A percentile compares a stretch with the other conserved stretches of the same genome.
Evolutionary conservation across 2,113 vertebrate species (phyloP).

Genomic region (Corydoras maculifer): DNA sequence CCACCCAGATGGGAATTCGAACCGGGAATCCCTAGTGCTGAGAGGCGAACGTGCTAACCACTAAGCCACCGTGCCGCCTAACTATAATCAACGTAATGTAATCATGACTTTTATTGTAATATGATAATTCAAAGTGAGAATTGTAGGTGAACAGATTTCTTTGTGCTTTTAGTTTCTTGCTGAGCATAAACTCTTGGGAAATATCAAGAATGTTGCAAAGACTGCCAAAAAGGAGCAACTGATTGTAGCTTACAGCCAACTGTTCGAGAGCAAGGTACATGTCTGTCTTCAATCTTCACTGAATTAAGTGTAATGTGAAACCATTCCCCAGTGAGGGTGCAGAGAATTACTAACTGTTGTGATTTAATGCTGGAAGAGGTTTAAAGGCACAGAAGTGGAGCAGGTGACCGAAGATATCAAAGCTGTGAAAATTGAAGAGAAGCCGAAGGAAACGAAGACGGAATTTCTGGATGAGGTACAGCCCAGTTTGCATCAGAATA

Average conservation of each 20-base stretch:
- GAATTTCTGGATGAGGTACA: conserved; percentile 78
- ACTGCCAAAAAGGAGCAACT: conserved; percentile 90
- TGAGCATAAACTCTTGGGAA: conserved; percentile 87
- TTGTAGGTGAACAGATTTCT: neutral
- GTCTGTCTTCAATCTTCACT: too few relatives aligned
- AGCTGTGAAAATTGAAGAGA: conserved; percentile 75
- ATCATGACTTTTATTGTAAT: too few relatives aligned
- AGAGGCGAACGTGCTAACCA: too few relatives aligned
- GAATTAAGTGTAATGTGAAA: too few relatives aligned
- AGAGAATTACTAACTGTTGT: too few relatives aligned
- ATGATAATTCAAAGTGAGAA: too few relatives aligned
- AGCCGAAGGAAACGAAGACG: conserved; percentile 71
- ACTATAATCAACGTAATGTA: too few relatives aligned
- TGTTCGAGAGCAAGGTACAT: conserved; percentile 81
- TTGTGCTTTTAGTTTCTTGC: conserved; percentile 76
- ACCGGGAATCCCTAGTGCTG: too few relatives aligned
- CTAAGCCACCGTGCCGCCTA: too few relatives aligned
- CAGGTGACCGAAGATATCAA: conserved; percentile 72
- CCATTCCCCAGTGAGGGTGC: too few relatives aligned
- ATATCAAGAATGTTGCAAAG: conserved; percentile 91
- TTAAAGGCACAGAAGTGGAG: conserved; percentile 80
- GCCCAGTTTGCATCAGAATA: too few relatives aligned
- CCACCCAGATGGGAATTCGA: too few relatives aligned
- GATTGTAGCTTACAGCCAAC: conserved; percentile 80
- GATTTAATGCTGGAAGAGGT: conserved; percentile 63